Evolutionary conservation across 2,888 invertebrate genomes (phyloP).

Genomic region (Epiblema foenella): DNA sequence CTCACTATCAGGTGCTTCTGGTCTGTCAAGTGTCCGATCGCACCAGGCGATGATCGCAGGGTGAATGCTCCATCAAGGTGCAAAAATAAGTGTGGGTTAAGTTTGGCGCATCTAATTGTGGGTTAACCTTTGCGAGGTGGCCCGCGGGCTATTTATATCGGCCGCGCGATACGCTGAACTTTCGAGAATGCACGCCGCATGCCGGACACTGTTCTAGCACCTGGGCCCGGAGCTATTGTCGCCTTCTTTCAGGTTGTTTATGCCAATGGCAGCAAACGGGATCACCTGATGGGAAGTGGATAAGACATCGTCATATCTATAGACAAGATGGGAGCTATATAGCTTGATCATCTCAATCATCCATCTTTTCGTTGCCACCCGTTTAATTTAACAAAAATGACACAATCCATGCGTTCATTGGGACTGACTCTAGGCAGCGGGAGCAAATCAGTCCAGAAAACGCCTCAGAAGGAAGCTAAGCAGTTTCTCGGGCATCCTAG

Average conservation of each 20-base stretch:
- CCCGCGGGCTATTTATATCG: constrained; percentile 68
- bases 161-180: constrained; percentile 55
- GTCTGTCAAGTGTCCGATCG: too few relatives aligned
- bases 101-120: constrained; percentile 77
- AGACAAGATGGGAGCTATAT: background rate
- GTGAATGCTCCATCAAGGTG: constrained; percentile 55
- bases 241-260: background rate
- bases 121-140: constrained; percentile 76
- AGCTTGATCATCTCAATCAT: too few relatives aligned
- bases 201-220: constrained; percentile 45
- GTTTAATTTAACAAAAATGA: too few relatives aligned
- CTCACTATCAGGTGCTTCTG: too few relatives aligned
- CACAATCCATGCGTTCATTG: too few relatives aligned
- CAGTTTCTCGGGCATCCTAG: too few relatives aligned
- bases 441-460: background rate
- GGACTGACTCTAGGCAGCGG: too few relatives aligned
- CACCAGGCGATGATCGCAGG: constrained; percentile 40
- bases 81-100: constrained; percentile 79
- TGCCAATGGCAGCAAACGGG: background rate
- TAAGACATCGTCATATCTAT: background rate
- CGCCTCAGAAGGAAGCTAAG: background rate
- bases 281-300: background rate
- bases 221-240: constrained; percentile 44
- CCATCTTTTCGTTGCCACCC: too few relatives aligned
- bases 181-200: constrained; percentile 64